Percentiles rank a stretch among this genome's conserved stretches.
phyloP scores from a whole-genome alignment of 1,140 invertebrate genomes.

The Apolygus lucorum region DNA sequence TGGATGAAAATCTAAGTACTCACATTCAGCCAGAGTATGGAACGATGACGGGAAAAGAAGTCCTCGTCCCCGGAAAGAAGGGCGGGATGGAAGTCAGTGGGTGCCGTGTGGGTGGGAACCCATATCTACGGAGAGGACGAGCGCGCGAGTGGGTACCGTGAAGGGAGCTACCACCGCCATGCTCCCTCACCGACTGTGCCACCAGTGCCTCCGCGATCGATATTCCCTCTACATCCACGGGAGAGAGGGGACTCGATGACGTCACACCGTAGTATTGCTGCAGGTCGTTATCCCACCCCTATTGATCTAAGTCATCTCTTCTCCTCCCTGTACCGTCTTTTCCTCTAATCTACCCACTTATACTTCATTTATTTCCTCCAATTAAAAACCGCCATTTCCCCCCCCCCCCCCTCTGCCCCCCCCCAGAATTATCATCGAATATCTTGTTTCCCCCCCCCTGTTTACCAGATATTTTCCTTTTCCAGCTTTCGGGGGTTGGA shows the following conservation, averaged over 20 bases:
- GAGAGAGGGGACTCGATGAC: conserved; percentile 2
- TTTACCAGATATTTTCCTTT: too few species aligned
- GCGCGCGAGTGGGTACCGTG: background rate
- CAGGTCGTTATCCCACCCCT: conserved; percentile 21
- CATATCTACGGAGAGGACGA: background rate
- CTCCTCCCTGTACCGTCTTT: background rate
- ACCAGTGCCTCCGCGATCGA: conserved; percentile 17
- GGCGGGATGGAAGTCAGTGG: background rate
- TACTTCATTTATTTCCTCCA: background rate
- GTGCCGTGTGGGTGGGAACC: background rate
- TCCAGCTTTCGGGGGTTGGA: too few species aligned
- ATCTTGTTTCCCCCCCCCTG: too few species aligned
- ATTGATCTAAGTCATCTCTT: conserved; percentile 18
- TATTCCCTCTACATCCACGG: background rate
- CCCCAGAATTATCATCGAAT: too few species aligned
- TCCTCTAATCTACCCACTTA: background rate
- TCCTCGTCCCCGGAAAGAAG: background rate
- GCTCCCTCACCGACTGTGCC: conserved; percentile 19
- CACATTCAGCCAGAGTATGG: conserved; percentile 20
- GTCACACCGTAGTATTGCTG: conserved; percentile 23
- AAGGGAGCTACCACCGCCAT: conserved; percentile 14
- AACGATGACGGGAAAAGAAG: background rate
- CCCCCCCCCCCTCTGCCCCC: too few species aligned
- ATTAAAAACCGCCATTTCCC: too few species aligned
- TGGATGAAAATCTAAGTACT: conserved; percentile 4